Evolutionary conservation across 2,797 vertebrate genomes (phyloP), one percentile per base, ranked within the genome.

Genomic region (Chaetophractus vellerosus): DNA sequence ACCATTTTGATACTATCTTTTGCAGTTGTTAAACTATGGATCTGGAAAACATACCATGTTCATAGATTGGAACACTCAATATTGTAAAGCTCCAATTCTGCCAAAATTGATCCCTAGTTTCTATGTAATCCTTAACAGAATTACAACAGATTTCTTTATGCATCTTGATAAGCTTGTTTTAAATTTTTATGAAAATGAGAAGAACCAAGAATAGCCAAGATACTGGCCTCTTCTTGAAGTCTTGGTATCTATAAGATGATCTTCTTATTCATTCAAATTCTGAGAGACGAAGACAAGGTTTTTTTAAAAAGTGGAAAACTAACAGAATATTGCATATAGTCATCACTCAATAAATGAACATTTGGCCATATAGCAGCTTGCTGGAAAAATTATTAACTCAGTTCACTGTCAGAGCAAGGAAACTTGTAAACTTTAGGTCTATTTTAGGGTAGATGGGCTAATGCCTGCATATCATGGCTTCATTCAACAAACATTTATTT

Each of bases 71-170:
- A 82, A 82, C 36, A 91, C 61, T 74, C 74, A 50, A 18, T 72
- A 48, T 84, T 66, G 0, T 84, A 61, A 88, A 64, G 6, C 50
- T 87, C 63, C 63, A 88, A n/a, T 45, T 61, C 63, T 82, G 18
- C 21, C 24, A 9, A 83, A 59, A 48, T 41, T 72, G 38, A 78
- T 75, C 76, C 88, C 9, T 89, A 78, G 31, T 26, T 61, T 82
- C 82, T 36, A 26, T 10, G 45, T 57, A 88, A 80, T 76, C 11
- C 68, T 81, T 66, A 88, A 69, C 16, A 79, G 93, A 85, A 69
- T 63, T 23, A 93, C 57, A 90, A 36, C 14, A 69, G 55, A 28
- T 69, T 92, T 88, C 82, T 85, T 80, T 61, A 52, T 69, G 88
- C 45, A 63, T 38, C 63, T 87, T 87, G 82, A 89, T 23, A 55